Evolutionary conservation across 2,113 vertebrate species (phyloP), one percentile per base, ranked within the genome.

Genomic region (Nibea albiflora): DNA sequence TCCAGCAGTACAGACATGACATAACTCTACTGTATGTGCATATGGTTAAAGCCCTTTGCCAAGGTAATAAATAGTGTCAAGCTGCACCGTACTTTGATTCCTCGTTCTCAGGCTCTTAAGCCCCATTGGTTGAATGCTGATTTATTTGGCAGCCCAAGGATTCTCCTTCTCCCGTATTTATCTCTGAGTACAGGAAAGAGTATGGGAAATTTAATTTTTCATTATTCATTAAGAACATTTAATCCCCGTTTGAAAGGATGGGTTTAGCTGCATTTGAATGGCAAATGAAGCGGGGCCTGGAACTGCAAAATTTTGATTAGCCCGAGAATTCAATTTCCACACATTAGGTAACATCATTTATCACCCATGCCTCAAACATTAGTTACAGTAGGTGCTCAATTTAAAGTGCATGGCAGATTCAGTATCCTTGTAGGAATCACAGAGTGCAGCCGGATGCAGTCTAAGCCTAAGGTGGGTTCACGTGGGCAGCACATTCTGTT

Each of bases 261-360:
- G 73, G 35, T 76, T 87, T 76, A 75, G 80, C 77, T 52, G 72
- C 72, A 73, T 88, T 74, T 78, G 16, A 84, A 79, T 53, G 47
- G 75, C 58, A 82, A 90, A 88, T 54, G 73, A 79, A 72, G 78
- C 78, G 78, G 58, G 65, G 66, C 68, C 79, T 73, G 65, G 60
- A 82, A 84, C 77, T 84, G 82, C 73, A 81, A 74, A 73, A 81
- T 87, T 70, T 39, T 46, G 73, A 90, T 91, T 85, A 72, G 80
- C 64, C 52, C 10, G 31, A 69, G 62, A 79, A 85, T 83, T 85
- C 9, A 75, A 70, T 90, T 81, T 79, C 24, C 62, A 74, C 54
- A 42, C 50, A 70, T 78, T 62, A 81, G 79, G 54, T 77, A 72
- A 50, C 39, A 16, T 71, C 31, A 31, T 71, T 78, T 78, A 80